Base-by-base conservation (phyloP, 1,140 invertebrate species). In the Drosophila navojoa region DNA sequence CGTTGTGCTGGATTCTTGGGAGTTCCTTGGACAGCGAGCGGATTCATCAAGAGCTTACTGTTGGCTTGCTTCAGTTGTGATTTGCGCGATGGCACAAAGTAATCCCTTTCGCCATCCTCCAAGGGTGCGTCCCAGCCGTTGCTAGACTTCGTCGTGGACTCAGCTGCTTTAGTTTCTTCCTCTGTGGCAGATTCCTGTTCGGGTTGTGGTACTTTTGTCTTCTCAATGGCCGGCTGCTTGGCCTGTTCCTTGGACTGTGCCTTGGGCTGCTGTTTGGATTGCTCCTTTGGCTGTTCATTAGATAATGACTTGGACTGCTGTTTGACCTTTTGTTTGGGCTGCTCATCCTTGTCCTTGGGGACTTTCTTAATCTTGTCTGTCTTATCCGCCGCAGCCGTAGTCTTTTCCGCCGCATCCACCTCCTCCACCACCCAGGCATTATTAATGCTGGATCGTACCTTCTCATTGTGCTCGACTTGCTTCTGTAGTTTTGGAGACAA, bases 71-170 rank as follows among this genome's bases (percentile, higher is more conserved):
- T 92, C 35, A 76, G 55, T 80, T 69, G 90, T 29, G 70, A 49
- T 53, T 92, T 93, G 11, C 92, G 91, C 2, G 92, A 91, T 22
- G 91, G 87, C n/a, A 93, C 61, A 71, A 92, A 93, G 35, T 89
- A 86, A 62, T 93, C 93, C 19, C 86, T 55, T 79, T 93, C 93
- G 11, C 92, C 92, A n/a, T 87, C 62, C 50, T 82, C 49, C 9
- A 92, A 62, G 19, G 92, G 90, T 3, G 79, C 76, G 7, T 92
- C 82, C 93, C 91, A 91, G 10, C 84, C 77, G 47, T 89, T 84
- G 52, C 55, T 44, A 10, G 64, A 6, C 16, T 76, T 66, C 2
- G 42, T 15, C 10, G 25, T 50, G 7, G 22, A 11, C 13, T 60
- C 32, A 47, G 44, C 55, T 44, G 50, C 10, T n/a, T 49, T 40